phyloP scores from a whole-genome alignment of 2,113 vertebrate species.

The Pelobates fuscus region DNA sequence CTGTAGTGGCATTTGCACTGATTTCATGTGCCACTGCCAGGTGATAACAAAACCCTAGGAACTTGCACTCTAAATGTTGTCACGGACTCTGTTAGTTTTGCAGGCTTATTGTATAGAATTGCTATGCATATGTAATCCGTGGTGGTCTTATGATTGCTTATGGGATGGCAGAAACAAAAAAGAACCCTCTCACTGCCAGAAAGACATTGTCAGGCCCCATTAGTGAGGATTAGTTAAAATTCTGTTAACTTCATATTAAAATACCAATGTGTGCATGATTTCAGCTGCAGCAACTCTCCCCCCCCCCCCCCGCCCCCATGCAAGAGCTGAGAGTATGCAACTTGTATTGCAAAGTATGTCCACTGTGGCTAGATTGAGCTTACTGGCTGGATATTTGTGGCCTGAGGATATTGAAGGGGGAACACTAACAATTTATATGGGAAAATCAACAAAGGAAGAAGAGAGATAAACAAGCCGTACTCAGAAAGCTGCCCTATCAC shows the following conservation, averaged over 20 bases:
- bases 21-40: no score
- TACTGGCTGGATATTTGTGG: conserved; percentile 25
- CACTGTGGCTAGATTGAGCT: conserved; percentile 2
- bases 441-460: conserved; percentile 41
- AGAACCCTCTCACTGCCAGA: background rate
- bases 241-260: background rate
- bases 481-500: conserved; percentile 6
- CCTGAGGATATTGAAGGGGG: conserved; percentile 13
- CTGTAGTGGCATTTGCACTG: no score
- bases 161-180: no score
- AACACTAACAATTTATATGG: conserved; percentile 45
- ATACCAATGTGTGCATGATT: background rate
- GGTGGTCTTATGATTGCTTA: background rate
- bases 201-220: background rate
- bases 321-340: no score
- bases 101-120: no score
- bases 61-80: background rate
- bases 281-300: background rate
- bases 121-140: no score
- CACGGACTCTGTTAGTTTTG: no score
- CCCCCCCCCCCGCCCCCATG: background rate
- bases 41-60: background rate
- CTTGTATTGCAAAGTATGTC: background rate
- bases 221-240: background rate
- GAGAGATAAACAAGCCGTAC: conserved; percentile 45